phyloP scores from a whole-genome alignment of 2,113 vertebrate genomes.

The Mormyrus iriodes region DNA sequence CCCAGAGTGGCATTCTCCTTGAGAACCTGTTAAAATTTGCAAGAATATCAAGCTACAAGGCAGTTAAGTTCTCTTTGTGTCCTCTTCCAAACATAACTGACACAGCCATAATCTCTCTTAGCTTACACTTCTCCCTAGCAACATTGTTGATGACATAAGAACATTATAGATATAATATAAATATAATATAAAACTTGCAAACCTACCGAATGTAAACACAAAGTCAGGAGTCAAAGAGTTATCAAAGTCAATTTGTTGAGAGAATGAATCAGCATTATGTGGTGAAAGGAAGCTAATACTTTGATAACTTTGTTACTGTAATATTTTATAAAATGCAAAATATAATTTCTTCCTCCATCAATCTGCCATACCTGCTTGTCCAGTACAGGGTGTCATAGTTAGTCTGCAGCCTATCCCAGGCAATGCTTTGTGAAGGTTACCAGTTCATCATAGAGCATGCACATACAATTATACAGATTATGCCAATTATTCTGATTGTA shows the following conservation, averaged over 20 bases:
- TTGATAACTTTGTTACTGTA: neutral
- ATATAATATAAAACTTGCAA: neutral
- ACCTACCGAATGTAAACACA: neutral
- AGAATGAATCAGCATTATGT: neutral
- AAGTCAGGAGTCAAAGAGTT: neutral
- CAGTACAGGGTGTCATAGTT: neutral
- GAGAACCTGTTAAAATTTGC: neutral
- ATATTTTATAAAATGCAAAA: neutral
- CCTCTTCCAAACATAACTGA: neutral
- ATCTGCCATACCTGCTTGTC: neutral
- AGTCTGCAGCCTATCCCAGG: neutral
- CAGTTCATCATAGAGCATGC: neutral
- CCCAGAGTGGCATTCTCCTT: neutral
- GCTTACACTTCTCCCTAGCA: neutral
- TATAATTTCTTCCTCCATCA: neutral
- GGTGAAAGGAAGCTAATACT: neutral
- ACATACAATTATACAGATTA: neutral
- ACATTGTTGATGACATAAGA: neutral
- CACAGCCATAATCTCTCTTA: neutral
- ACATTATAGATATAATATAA: neutral
- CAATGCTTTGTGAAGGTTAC: neutral
- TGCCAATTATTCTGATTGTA: neutral
- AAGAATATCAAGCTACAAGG: neutral
- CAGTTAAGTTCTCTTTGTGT: neutral
- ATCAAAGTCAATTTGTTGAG: neutral